Conservation (phyloP, 2,888 invertebrate species). For the Lycophotia porphyrea region DNA sequence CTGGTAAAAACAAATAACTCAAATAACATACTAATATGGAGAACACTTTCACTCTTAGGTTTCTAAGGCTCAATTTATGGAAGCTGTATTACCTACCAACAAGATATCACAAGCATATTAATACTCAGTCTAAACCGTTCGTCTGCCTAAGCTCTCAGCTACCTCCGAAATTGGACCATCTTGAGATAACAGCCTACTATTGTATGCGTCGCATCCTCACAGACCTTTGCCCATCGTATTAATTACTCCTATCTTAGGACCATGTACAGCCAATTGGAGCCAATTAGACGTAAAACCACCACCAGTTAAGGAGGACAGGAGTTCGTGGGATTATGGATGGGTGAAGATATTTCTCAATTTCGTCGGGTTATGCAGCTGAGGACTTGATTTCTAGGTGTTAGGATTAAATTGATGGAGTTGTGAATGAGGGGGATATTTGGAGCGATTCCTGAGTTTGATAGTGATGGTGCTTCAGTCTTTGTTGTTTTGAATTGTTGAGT, state of each 20-base stretch:
- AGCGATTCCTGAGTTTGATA: conserved; percentile 43
- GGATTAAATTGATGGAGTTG: conserved; percentile 57
- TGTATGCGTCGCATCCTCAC: conserved; percentile 34
- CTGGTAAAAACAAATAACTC: background rate
- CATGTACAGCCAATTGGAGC: conserved; percentile 77
- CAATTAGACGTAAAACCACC: conserved; percentile 74
- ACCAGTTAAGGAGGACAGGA: conserved; percentile 49
- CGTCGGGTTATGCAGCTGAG: conserved; percentile 50
- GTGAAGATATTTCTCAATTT: conserved; percentile 52
- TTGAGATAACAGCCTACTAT: conserved; percentile 31
- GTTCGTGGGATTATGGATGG: conserved; percentile 38
- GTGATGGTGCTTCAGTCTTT: conserved; percentile 14
- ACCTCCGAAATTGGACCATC: conserved; percentile 37
- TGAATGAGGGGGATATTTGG: conserved; percentile 37
- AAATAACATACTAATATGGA: no score
- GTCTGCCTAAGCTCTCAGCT: conserved; percentile 2
- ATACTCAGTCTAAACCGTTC: background rate
- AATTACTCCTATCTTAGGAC: conserved; percentile 77
- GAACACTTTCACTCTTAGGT: background rate
- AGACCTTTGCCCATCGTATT: conserved; percentile 69
- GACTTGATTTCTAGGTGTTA: conserved; percentile 59
- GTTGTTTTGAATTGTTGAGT: conserved; percentile 1
- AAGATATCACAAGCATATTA: conserved; percentile 9
- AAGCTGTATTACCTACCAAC: background rate
- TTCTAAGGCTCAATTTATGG: background rate